A percentile compares a stretch with the other conserved stretches of the same genome.
Evolutionary conservation across 2,797 vertebrate species (phyloP).

Genomic region (Gobio occitaniae): DNA sequence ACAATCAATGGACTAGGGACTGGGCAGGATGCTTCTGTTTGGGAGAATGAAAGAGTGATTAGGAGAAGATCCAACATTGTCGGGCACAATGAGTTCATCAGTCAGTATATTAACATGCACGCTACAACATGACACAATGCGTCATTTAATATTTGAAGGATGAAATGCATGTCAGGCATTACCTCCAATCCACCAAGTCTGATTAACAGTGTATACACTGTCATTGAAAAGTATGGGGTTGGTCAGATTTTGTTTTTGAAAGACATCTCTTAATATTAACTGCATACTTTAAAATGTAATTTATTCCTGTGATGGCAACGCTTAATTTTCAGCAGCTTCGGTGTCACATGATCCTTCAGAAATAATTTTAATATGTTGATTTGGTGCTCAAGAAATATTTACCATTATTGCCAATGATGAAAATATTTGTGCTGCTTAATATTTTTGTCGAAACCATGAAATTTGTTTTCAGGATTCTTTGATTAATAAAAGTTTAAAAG

Average conservation of each 20-base stretch:
- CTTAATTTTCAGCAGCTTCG: background rate
- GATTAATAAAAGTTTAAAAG: background rate
- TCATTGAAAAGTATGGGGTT: background rate
- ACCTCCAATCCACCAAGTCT: background rate
- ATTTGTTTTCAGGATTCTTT: background rate
- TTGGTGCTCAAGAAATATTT: background rate
- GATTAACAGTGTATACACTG: background rate
- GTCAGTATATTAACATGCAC: background rate
- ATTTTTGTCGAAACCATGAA: background rate
- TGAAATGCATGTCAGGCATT: background rate
- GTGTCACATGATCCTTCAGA: background rate
- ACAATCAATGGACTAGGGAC: conserved; percentile 68
- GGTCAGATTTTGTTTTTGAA: background rate
- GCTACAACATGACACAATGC: background rate
- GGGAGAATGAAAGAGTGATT: background rate
- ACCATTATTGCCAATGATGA: background rate
- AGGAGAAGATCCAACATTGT: conserved; percentile 21
- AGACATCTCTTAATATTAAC: background rate
- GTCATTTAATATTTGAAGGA: conserved; percentile 10
- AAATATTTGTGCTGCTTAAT: background rate
- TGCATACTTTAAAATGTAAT: background rate
- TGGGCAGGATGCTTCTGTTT: background rate
- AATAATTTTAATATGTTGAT: background rate
- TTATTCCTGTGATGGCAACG: background rate
- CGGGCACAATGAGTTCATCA: background rate